A percentile compares a stretch with the other conserved stretches of the same genome.
phyloP scores from a whole-genome alignment of 1,140 invertebrate species.

The Pseudomyrmex flavicornis region DNA sequence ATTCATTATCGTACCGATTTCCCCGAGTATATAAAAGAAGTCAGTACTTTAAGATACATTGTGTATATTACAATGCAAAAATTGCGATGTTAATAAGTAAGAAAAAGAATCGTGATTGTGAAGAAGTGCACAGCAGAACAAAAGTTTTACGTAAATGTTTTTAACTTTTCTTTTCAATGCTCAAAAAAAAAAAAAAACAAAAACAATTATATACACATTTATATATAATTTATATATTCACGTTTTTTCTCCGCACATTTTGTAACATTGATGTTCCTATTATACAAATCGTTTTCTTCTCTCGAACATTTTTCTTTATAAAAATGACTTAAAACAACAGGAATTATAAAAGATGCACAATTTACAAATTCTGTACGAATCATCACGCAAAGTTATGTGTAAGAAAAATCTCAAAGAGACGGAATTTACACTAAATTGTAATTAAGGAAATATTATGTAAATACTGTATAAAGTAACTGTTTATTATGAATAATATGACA shows the following conservation, averaged over 20 bases:
- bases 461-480: slow-evolving; percentile 83
- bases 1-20: slow-evolving; percentile 30
- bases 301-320: slow-evolving; percentile 3
- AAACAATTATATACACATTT: background rate
- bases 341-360: no score
- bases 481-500: slow-evolving; percentile 76
- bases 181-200: background rate
- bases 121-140: background rate
- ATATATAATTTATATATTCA: background rate
- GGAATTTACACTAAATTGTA: slow-evolving; percentile 66
- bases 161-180: background rate
- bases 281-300: background rate
- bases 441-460: slow-evolving; percentile 78
- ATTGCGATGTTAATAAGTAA: slow-evolving; percentile 20
- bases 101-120: slow-evolving; percentile 17
- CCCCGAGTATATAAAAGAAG: background rate
- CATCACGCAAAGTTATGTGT: background rate
- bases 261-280: slow-evolving; percentile 49
- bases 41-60: background rate
- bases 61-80: background rate
- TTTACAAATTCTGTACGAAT: no score
- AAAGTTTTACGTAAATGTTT: background rate
- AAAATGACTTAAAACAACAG: background rate
- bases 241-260: slow-evolving; percentile 5
- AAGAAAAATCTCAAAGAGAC: slow-evolving; percentile 52